Conservation (phyloP, 2,888 invertebrate species). For the Drosophila recens region DNA sequence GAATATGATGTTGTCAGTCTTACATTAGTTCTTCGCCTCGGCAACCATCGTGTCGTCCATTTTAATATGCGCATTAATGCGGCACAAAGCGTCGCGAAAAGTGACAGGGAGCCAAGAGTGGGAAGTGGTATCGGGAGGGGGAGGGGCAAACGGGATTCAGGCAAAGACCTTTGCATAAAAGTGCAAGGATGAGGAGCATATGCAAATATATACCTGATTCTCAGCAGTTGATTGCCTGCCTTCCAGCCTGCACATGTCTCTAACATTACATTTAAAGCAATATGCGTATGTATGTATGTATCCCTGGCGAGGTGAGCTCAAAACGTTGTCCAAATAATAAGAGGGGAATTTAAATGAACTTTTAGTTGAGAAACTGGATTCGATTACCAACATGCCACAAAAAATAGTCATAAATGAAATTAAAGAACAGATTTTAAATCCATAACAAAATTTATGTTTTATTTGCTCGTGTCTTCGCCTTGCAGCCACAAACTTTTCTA, state of each 20-base stretch:
- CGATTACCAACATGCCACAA: no score
- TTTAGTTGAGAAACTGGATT: no score
- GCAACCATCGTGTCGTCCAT: conserved; percentile 43
- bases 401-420: no score
- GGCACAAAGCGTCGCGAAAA: conserved; percentile 73
- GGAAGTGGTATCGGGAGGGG: background rate
- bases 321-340: background rate
- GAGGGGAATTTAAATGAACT: no score
- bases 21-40: conserved; percentile 55
- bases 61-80: conserved; percentile 74
- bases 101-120: conserved; percentile 52
- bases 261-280: conserved; percentile 48
- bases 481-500: no score
- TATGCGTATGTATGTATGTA: background rate
- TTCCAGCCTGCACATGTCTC: conserved; percentile 32
- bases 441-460: no score
- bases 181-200: conserved; percentile 39
- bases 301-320: conserved; percentile 11
- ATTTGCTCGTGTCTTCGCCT: no score
- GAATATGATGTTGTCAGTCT: conserved; percentile 59
- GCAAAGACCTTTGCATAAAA: conserved; percentile 29
- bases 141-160: background rate
- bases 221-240: conserved; percentile 65
- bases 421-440: no score
- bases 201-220: conserved; percentile 63